Conservation (phyloP, 2,113 vertebrate genomes). For the Arothron firmamentum region DNA sequence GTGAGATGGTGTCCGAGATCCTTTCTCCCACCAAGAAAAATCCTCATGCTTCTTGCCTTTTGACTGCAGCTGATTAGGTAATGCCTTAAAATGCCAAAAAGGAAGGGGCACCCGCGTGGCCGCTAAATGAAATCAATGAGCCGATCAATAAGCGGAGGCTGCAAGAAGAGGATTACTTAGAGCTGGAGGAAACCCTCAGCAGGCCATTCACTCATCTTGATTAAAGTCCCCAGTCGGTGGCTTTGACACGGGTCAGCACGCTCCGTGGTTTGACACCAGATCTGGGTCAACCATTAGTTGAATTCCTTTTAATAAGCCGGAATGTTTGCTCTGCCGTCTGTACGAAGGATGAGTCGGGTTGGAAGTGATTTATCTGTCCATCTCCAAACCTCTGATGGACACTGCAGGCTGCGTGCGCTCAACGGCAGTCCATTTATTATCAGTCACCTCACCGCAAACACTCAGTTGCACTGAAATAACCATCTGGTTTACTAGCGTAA, state of each 20-base stretch:
- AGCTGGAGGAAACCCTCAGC: slow-evolving; percentile 48
- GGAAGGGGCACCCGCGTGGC: slow-evolving; percentile 36
- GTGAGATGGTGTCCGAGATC: too few relatives aligned
- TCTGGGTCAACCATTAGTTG: slow-evolving; percentile 53
- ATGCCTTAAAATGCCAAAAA: slow-evolving; percentile 38
- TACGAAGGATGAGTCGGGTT: neutral
- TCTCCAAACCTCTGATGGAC: too few relatives aligned
- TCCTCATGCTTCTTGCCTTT: too few relatives aligned
- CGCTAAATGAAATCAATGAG: slow-evolving; percentile 64
- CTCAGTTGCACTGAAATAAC: too few relatives aligned
- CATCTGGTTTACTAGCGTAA: too few relatives aligned
- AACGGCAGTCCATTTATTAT: too few relatives aligned
- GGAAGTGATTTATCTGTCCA: slow-evolving; percentile 19
- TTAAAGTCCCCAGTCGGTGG: slow-evolving; percentile 47
- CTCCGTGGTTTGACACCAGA: slow-evolving; percentile 31
- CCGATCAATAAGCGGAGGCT: slow-evolving; percentile 60
- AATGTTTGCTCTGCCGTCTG: neutral
- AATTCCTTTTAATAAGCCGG: slow-evolving; percentile 49
- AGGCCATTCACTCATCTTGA: slow-evolving; percentile 56
- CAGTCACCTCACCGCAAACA: too few relatives aligned
- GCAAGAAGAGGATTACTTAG: slow-evolving; percentile 59
- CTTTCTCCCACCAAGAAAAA: too few relatives aligned
- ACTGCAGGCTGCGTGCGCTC: too few relatives aligned
- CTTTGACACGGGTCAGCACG: slow-evolving; percentile 18
- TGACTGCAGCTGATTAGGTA: slow-evolving; percentile 30